Evolutionary conservation across 2,888 invertebrate species (phyloP).

Genomic region (Napeogenes inachia): DNA sequence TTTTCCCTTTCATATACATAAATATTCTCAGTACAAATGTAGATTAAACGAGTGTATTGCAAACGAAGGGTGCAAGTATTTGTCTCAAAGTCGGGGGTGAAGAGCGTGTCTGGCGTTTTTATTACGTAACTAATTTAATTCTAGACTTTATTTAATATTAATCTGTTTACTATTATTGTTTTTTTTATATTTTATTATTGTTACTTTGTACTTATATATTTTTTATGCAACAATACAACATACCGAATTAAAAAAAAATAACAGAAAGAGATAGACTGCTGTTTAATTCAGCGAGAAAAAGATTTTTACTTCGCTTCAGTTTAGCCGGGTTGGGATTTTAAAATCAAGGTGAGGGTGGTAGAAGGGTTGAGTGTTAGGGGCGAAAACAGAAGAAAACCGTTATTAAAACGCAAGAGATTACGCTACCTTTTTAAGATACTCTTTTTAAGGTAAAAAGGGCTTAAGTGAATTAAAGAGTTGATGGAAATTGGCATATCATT

Average conservation of each 20-base stretch:
- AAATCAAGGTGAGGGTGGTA: constrained; percentile 60
- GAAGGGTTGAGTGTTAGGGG: constrained; percentile 51
- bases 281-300: constrained; percentile 29
- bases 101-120: constrained; percentile 29
- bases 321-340: constrained; percentile 71
- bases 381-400: constrained; percentile 62
- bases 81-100: constrained; percentile 34
- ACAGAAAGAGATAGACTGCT: constrained; percentile 26
- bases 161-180: background rate
- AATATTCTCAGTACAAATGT: constrained; percentile 35
- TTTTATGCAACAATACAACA: too few relatives aligned
- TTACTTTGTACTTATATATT: too few relatives aligned
- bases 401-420: constrained; percentile 70
- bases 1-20: constrained; percentile 27
- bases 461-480: background rate
- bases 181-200: background rate
- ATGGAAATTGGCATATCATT: background rate
- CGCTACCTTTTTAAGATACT: constrained; percentile 49
- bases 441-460: constrained; percentile 25
- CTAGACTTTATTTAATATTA: background rate
- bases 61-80: constrained; percentile 40
- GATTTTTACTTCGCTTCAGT: constrained; percentile 36
- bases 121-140: constrained; percentile 29
- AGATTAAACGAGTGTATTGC: constrained; percentile 37
- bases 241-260: constrained; percentile 4